These are phyloP conservation scores for Saccopteryx bilineata DNA, from an alignment of 2,113 vertebrate species.

Conservation along the genomic window DNA sequence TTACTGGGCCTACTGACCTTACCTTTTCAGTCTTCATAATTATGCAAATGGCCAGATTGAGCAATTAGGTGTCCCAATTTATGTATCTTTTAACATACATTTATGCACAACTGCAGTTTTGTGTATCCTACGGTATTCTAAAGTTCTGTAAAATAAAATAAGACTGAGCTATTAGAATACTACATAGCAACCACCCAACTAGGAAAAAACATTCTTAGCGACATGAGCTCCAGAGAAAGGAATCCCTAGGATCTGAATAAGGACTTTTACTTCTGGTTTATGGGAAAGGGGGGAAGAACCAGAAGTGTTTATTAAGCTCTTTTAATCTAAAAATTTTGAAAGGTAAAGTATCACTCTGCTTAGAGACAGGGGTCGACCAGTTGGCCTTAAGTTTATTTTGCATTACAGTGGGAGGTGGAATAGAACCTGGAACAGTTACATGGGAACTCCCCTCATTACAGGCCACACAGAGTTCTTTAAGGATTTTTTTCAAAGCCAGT, in stretches of 20 bases:
- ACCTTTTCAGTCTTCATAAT: not conserved
- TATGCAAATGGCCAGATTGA: not conserved
- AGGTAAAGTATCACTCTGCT: not conserved
- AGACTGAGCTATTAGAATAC: not conserved
- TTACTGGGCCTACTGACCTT: not conserved
- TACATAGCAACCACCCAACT: not conserved
- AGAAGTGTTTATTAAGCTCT: not conserved
- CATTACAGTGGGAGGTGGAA: not conserved
- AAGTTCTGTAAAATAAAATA: not conserved
- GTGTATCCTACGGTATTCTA: not conserved
- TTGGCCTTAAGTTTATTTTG: not conserved
- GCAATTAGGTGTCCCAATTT: not conserved
- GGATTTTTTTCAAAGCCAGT: conserved; percentile 42
- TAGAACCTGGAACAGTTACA: not conserved
- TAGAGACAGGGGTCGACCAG: not conserved
- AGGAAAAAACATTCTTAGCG: not conserved
- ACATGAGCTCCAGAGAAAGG: not conserved
- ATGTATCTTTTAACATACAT: not conserved
- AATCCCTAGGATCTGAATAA: not conserved
- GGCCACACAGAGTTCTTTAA: not conserved
- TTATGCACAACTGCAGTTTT: not conserved
- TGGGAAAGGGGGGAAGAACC: not conserved
- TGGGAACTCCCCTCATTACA: not conserved
- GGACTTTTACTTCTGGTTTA: not conserved
- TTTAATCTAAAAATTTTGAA: not conserved